Evolutionary conservation across 2,888 invertebrate genomes (phyloP), one percentile per base, ranked within the genome.

Genomic region (Julus scandinavius): DNA sequence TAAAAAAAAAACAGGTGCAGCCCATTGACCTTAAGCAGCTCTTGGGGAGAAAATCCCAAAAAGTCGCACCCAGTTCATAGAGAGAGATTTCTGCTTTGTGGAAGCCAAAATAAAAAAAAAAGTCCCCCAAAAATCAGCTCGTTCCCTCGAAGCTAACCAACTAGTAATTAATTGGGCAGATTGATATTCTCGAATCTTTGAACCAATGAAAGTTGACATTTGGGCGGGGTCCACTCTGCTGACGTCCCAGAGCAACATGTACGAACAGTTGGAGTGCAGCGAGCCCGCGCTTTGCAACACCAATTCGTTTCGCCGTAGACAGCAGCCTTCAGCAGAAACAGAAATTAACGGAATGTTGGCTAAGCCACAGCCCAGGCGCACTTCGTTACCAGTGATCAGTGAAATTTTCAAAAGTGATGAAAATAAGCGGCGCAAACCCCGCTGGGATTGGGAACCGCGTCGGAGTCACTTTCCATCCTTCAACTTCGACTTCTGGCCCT

Each of bases 301-400:
- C n/a, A 7, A 72, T 20, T 4, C 72, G 11, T 72, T 20, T n/a
- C 7, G 72, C 29, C 72, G 72, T 11, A 5, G 72, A 20, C 72
- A 72, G 29, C 72, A 20, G 20, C 29, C 72, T 9, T 11, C 20
- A 29, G 20, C 20, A 20, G 72, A 72, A 72, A 72, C 72, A 6
- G 63, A 63, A 63, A n/a, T 9, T 85, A 85, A 85, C 85, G 87
- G 87, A 87, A 87, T 87, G 87, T 87, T 87, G 63, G 50, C 87
- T 41, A 87, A 58, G 72, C 87, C 87, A n/a, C 87, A 87, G 45
- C 87, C 87, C 29, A 50, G 87, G 29, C 87, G 87, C 17, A 87
- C 87, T 45, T 87, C 87, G 17, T 41, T 87, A 72, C 87, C 87
- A 7, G 87, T 87, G 63, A 87, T 87, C 58, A 54, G 87, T 72